phyloP scores from a whole-genome alignment of 2,113 vertebrate species.

The Leucoraja erinaceus region DNA sequence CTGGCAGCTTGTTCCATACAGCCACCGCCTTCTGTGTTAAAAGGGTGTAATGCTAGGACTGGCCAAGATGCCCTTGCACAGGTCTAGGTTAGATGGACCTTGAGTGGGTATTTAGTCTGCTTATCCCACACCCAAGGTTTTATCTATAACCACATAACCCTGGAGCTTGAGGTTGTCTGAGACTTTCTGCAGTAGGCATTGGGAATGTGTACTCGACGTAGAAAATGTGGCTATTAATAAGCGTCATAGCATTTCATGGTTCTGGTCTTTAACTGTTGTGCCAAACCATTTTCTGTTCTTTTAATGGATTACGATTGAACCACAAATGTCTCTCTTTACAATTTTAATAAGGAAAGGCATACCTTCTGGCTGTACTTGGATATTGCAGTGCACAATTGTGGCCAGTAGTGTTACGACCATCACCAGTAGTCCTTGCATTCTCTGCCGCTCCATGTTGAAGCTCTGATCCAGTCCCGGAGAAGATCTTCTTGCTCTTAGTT shows the following conservation, averaged over 20 bases:
- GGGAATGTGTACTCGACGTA: background rate
- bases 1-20: too few relatives aligned
- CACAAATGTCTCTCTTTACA: background rate
- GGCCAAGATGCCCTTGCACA: background rate
- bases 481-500: background rate
- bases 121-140: background rate
- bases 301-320: too few relatives aligned
- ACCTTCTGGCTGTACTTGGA: constrained; percentile 30
- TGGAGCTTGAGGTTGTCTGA: background rate
- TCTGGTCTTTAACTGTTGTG: background rate
- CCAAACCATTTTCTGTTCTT: background rate
- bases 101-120: background rate
- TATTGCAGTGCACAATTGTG: background rate
- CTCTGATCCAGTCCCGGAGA: background rate
- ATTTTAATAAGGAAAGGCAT: background rate
- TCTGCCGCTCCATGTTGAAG: background rate
- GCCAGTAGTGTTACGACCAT: background rate
- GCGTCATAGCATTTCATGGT: background rate
- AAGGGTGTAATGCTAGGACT: background rate
- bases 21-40: too few relatives aligned
- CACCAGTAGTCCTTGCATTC: background rate
- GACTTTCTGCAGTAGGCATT: background rate
- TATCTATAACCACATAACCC: background rate
- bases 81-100: background rate
- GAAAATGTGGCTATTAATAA: background rate